phyloP scores from a whole-genome alignment of 2,888 invertebrate species.

The Ethmia dodecea region DNA sequence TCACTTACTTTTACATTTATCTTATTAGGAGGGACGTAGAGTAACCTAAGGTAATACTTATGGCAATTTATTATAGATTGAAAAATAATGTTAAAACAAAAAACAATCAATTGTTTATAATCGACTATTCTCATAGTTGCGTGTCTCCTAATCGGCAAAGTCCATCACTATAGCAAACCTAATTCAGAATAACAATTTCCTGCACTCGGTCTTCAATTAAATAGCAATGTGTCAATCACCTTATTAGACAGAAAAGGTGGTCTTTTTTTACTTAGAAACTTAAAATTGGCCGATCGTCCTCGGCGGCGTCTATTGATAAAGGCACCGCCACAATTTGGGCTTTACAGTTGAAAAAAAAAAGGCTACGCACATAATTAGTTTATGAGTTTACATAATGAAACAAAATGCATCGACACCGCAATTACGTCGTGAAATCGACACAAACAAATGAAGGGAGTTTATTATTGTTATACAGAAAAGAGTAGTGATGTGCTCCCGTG shows the following conservation, averaged over 20 bases:
- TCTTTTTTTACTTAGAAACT: slow-evolving; percentile 34
- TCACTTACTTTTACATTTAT: no score
- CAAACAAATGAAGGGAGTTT: slow-evolving; percentile 58
- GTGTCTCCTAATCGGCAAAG: no score
- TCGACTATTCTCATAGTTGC: no score
- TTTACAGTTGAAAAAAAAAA: slow-evolving; percentile 33
- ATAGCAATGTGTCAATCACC: slow-evolving; percentile 67
- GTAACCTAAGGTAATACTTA: no score
- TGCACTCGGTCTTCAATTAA: slow-evolving; percentile 35
- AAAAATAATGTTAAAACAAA: no score
- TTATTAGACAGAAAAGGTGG: slow-evolving; percentile 54
- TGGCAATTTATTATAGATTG: no score
- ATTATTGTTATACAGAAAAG: slow-evolving; percentile 40
- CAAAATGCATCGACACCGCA: slow-evolving; percentile 48
- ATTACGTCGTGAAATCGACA: slow-evolving; percentile 60
- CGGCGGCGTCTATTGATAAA: slow-evolving; percentile 34
- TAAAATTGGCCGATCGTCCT: slow-evolving; percentile 35
- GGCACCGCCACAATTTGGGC: slow-evolving; percentile 45
- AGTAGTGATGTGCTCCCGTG: slow-evolving; percentile 1
- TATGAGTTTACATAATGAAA: slow-evolving; percentile 68
- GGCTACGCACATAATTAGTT: slow-evolving; percentile 57
- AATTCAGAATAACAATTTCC: slow-evolving; percentile 14
- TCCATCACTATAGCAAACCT: no score
- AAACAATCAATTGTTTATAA: no score
- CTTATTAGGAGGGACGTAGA: no score